Conservation (phyloP, 1,140 invertebrate species). For the Delia radicum region DNA sequence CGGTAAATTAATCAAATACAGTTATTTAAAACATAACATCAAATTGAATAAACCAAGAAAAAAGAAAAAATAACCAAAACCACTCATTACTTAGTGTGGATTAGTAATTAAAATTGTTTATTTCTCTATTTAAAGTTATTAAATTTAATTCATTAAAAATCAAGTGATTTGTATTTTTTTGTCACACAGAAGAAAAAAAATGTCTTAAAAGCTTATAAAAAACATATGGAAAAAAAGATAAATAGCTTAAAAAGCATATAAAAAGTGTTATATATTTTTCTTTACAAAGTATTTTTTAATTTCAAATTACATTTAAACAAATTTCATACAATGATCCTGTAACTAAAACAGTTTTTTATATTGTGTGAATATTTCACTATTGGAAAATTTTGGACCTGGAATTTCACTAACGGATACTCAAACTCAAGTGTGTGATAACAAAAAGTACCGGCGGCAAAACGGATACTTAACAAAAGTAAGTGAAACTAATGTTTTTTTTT, state of each 20-base stretch:
- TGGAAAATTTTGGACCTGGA: background rate
- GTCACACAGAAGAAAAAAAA: too few species aligned
- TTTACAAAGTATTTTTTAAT: background rate
- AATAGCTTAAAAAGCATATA: too few species aligned
- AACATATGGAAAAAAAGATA: too few species aligned
- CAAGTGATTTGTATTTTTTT: too few species aligned
- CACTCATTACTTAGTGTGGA: background rate
- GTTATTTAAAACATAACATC: background rate
- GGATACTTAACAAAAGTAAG: background rate
- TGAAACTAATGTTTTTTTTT: background rate
- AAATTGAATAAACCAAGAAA: background rate
- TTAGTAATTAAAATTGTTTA: background rate
- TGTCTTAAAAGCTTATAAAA: too few species aligned
- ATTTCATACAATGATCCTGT: background rate
- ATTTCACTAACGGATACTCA: background rate
- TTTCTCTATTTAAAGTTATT: too few species aligned
- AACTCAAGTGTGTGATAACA: background rate
- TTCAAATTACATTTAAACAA: background rate
- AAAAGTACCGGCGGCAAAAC: background rate
- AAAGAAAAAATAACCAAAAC: background rate
- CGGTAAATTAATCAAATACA: background rate
- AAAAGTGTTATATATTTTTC: too few species aligned
- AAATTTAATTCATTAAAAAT: too few species aligned
- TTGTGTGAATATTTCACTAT: background rate
- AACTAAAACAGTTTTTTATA: too few species aligned